Base-by-base conservation (phyloP, 2,113 vertebrate genomes). In the Melanotaenia duboulayi region DNA sequence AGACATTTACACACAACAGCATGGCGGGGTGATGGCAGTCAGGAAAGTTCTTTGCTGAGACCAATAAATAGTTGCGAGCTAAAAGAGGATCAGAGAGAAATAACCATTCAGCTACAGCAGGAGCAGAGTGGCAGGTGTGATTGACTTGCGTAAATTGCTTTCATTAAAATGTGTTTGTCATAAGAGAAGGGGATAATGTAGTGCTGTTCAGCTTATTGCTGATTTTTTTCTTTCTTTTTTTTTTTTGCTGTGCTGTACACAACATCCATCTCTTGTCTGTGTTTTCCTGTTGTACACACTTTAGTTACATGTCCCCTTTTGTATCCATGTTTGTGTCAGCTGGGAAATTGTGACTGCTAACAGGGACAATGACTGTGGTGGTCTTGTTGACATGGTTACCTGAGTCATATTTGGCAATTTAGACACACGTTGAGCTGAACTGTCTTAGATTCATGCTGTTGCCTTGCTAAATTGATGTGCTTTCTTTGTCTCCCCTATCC, bases 341-440 rank as follows among this genome's bases (percentile, higher is more conserved):
- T 50, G 54, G 10, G n/a, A 52, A 32, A 24, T 50, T 37, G 55
- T 51, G 62, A 7, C 28, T 56, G 58, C 56, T 54, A 66, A 19
- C 49, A 2, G n/a, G 9, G 74, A 70, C 25, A 44, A 60, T 55
- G 50, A 65, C n/a, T 67, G 49, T 22, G 12, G 62, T 2, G 71
- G 49, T 63, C 61, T 69, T 4, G 69, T 82, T 67, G 82, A 81
- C 80, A 67, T 78, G 76, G 68, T 81, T 82, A 82, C 81, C 66
- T 58, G 60, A 35, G 67, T 69, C 25, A 50, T 8, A 54, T 54
- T 75, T 57, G 32, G 28, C 55, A 39, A 55, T 70, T 70, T 11
- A 44, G 68, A 49, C 66, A 46, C 49, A 54, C 24, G 4, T 65
- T 50, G 32, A 68, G 60, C 32, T 9, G 7, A 71, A 37, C 25